Evolutionary conservation across 1,140 invertebrate genomes (phyloP).

Genomic region (Zaprionus tsacasi): DNA sequence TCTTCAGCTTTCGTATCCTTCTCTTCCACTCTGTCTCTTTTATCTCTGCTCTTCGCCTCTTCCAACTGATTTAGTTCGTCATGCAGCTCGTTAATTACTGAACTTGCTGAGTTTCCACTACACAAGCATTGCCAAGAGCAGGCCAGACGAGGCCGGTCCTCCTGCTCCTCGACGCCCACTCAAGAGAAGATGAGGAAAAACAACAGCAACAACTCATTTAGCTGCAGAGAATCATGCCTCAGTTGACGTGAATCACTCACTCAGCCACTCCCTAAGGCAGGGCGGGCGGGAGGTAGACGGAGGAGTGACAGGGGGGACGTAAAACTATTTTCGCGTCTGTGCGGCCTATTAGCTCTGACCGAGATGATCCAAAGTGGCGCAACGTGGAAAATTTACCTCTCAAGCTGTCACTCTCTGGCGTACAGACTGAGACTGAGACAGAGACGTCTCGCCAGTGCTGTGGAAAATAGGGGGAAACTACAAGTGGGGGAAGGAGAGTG

Average conservation of each 20-base stretch:
- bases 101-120: constrained; percentile 22
- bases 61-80: constrained; percentile 7
- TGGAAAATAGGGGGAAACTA: constrained; percentile 58
- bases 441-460: no score
- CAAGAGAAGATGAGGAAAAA: constrained; percentile 33
- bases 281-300: not conserved
- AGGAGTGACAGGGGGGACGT: not conserved
- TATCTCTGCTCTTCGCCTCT: not conserved
- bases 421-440: not conserved
- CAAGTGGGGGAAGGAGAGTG: constrained; percentile 59
- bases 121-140: constrained; percentile 45
- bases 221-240: constrained; percentile 76
- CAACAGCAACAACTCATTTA: constrained; percentile 79
- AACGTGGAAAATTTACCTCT: constrained; percentile 52
- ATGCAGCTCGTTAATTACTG: constrained; percentile 36
- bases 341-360: constrained; percentile 77
- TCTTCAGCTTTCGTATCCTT: not conserved
- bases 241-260: constrained; percentile 81
- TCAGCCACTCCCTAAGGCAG: constrained; percentile 60
- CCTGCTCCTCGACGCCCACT: constrained; percentile 32
- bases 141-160: constrained; percentile 12
- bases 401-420: constrained; percentile 65
- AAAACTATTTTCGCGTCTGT: constrained; percentile 74
- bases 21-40: not conserved
- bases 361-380: constrained; percentile 50